Percentiles rank a stretch among this genome's conserved stretches.
These are phyloP conservation scores for Podarcis lilfordi DNA, from an alignment of 2,797 vertebrate species.

Conservation along the genomic window DNA sequence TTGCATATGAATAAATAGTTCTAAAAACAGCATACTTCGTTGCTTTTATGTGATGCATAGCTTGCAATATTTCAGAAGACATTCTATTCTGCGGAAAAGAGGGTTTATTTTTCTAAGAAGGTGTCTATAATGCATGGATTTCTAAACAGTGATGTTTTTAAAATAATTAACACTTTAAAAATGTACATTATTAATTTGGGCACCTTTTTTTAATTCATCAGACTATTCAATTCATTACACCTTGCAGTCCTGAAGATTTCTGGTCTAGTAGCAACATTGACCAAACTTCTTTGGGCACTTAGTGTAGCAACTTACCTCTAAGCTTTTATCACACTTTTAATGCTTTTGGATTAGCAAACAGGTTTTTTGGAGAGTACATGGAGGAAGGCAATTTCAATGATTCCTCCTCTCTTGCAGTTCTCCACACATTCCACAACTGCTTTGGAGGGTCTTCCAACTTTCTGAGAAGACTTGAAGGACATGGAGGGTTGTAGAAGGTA, in stretches of 20 bases:
- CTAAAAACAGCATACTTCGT: neutral
- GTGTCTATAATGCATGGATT: neutral
- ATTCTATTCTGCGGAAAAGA: neutral
- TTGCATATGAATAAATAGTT: neutral
- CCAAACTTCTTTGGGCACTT: neutral
- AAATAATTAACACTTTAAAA: no score
- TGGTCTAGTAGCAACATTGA: neutral
- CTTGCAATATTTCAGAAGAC: no score
- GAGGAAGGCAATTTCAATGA: no score
- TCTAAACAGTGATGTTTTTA: no score
- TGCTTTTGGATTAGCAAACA: no score
- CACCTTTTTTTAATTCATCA: no score
- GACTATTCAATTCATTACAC: no score
- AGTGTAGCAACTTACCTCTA: neutral
- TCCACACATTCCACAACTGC: neutral
- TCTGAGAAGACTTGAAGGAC: neutral
- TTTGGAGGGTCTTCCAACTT: neutral
- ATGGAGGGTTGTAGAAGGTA: neutral
- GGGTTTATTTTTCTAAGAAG: neutral
- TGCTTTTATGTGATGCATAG: no score
- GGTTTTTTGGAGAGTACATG: no score
- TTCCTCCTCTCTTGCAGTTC: no score
- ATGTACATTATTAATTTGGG: no score
- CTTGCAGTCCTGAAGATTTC: no score
- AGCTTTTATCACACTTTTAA: neutral